Evolutionary conservation across 2,113 vertebrate genomes (phyloP).

Genomic region (Pantherophis guttatus): DNA sequence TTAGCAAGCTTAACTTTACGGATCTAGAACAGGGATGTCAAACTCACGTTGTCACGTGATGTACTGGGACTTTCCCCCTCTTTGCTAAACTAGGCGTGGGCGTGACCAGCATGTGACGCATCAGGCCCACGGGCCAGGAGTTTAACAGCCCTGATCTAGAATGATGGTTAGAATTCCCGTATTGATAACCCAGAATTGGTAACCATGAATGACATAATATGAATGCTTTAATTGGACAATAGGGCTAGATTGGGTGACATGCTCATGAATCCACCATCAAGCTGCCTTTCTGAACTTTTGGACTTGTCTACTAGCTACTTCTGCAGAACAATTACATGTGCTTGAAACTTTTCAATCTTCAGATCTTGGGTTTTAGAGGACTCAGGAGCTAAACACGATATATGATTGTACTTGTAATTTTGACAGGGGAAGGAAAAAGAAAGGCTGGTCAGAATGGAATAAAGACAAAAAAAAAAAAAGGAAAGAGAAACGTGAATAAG

Average conservation of each 20-base stretch:
- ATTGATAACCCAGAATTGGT: not conserved
- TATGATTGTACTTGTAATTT: not conserved
- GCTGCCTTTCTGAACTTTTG: not conserved
- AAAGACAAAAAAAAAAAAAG: not conserved
- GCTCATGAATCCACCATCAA: not conserved
- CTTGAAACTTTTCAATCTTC: not conserved
- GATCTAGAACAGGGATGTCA: not conserved
- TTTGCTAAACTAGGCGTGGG: too few relatives aligned
- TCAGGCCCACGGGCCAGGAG: too few relatives aligned
- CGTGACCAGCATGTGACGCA: too few relatives aligned
- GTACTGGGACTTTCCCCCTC: too few relatives aligned
- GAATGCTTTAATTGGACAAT: not conserved
- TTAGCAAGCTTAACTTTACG: not conserved
- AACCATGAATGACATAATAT: not conserved
- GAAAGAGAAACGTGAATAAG: not conserved
- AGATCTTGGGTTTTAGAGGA: not conserved
- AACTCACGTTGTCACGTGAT: too few relatives aligned
- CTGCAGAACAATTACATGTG: not conserved
- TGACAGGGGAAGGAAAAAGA: not conserved
- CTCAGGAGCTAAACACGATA: not conserved
- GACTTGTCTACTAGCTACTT: not conserved
- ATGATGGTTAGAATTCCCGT: not conserved
- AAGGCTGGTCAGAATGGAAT: not conserved
- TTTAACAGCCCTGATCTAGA: not conserved
- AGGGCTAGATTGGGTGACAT: not conserved